Conservation (phyloP, 2,113 vertebrate species). For the Syngnathus floridae region DNA sequence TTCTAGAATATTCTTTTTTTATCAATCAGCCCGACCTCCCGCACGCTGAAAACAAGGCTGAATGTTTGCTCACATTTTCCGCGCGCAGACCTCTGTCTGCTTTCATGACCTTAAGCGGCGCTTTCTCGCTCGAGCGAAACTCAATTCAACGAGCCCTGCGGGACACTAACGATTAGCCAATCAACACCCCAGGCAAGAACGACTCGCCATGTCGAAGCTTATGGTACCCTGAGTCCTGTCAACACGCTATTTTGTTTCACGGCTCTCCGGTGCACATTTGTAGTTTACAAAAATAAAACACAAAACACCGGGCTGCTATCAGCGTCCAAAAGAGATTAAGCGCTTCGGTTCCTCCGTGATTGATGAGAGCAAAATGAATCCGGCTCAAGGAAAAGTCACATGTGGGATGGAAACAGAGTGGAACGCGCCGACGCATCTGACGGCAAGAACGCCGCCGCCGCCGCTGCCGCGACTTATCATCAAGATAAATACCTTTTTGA, state of each 20-base stretch:
- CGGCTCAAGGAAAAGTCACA: not conserved
- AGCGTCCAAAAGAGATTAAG: not conserved
- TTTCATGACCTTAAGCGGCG: slow-evolving; percentile 3
- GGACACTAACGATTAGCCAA: slow-evolving; percentile 4
- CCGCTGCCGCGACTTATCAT: slow-evolving; percentile 22
- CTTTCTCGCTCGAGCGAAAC: not conserved
- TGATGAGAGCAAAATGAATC: slow-evolving; percentile 8
- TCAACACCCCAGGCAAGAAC: not conserved
- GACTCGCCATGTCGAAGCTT: not conserved
- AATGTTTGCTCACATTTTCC: slow-evolving; percentile 22
- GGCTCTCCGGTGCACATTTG: not conserved
- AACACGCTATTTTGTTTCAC: not conserved
- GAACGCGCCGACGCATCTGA: slow-evolving; percentile 1
- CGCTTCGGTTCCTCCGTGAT: slow-evolving; percentile 4
- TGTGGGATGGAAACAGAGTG: not conserved
- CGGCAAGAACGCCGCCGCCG: not conserved
- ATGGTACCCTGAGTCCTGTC: not conserved
- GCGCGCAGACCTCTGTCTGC: not conserved
- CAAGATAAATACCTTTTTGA: slow-evolving; percentile 32
- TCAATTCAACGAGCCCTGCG: not conserved
- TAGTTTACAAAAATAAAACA: not conserved
- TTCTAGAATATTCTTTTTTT: slow-evolving; percentile 52
- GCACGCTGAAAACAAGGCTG: slow-evolving; percentile 17
- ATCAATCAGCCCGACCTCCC: slow-evolving; percentile 30
- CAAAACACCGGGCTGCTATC: not conserved